phyloP scores from a whole-genome alignment of 2,888 invertebrate species.

The Noctua pronuba region DNA sequence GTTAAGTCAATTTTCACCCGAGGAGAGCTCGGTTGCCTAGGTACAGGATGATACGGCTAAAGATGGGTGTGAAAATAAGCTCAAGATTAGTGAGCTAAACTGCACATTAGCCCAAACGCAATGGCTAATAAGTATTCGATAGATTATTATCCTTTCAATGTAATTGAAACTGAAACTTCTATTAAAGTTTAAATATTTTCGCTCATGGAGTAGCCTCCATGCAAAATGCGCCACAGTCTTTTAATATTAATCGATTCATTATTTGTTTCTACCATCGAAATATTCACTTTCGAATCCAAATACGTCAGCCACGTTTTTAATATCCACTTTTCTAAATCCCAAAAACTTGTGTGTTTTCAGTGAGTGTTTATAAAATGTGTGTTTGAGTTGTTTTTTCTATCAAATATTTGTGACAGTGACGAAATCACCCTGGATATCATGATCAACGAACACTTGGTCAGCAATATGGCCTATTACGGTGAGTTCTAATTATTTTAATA shows the following conservation, averaged over 20 bases:
- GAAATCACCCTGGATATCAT: conserved; percentile 67
- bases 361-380: conserved; percentile 57
- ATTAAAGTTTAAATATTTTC: not conserved
- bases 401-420: conserved; percentile 49
- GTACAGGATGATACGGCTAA: not conserved
- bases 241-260: not conserved
- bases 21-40: no score
- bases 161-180: not conserved
- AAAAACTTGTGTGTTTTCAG: conserved; percentile 21
- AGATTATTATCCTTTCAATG: not conserved
- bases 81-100: not conserved
- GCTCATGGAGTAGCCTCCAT: no score
- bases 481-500: conserved; percentile 63
- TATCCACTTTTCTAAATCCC: conserved; percentile 51
- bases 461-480: conserved; percentile 86
- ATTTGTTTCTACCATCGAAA: not conserved
- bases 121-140: no score
- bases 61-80: not conserved
- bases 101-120: not conserved
- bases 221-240: not conserved
- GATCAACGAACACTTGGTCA: conserved; percentile 84
- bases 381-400: conserved; percentile 32
- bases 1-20: no score
- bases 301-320: not conserved
- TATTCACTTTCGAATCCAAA: not conserved